phyloP scores from a whole-genome alignment of 2,797 vertebrate species.

The Mus spretus region DNA sequence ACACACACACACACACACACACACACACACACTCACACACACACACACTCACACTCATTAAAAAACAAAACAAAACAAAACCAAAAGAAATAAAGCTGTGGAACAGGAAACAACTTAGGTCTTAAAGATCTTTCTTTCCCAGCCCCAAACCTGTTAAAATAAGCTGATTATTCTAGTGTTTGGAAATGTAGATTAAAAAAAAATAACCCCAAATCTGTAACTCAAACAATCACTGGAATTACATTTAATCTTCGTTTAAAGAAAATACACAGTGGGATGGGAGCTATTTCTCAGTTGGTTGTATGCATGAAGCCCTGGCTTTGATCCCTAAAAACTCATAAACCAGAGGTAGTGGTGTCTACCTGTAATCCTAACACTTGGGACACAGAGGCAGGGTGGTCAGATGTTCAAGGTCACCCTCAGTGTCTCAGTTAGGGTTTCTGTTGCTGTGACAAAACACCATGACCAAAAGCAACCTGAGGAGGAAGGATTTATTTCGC shows the following conservation, averaged over 20 bases:
- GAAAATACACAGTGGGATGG: neutral
- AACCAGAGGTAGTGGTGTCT: neutral
- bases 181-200: slow-evolving; percentile 57
- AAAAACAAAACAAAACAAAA: neutral
- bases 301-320: neutral
- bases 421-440: neutral
- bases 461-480: neutral
- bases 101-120: neutral
- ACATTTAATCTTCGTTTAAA: neutral
- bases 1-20: neutral
- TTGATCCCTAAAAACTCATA: neutral
- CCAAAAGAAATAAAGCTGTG: neutral
- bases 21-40: neutral
- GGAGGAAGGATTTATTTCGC: neutral
- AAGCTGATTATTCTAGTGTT: neutral
- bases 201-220: neutral
- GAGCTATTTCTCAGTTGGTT: neutral
- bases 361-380: neutral
- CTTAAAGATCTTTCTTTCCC: neutral
- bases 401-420: neutral
- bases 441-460: neutral
- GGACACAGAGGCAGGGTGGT: neutral
- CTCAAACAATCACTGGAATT: slow-evolving; percentile 11
- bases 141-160: slow-evolving; percentile 13
- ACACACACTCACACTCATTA: neutral